Conservation (phyloP, 2,888 invertebrate genomes). For the Rhopalosiphum nymphaeae region DNA sequence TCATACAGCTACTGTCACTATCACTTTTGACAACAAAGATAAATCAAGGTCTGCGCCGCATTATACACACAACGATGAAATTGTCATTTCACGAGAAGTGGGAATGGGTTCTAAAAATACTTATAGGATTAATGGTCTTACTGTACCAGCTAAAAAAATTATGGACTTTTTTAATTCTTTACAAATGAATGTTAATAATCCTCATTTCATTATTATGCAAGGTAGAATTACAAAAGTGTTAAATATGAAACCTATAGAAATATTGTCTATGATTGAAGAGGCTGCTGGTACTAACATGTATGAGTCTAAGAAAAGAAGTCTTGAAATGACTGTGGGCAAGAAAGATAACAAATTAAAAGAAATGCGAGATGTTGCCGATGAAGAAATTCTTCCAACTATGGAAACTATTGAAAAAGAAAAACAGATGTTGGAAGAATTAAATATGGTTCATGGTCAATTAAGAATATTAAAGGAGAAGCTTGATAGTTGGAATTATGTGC, state of each 20-base stretch:
- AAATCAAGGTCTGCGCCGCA: slow-evolving; percentile 86
- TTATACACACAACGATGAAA: slow-evolving; percentile 91
- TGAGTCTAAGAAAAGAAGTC: slow-evolving; percentile 89
- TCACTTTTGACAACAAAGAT: slow-evolving; percentile 94
- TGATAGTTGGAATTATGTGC: slow-evolving; percentile 38
- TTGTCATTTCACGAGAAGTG: slow-evolving; percentile 91
- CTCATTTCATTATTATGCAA: slow-evolving; percentile 99
- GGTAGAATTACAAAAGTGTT: slow-evolving; percentile 98
- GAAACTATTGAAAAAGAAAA: slow-evolving; percentile 47
- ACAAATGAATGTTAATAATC: slow-evolving; percentile 98
- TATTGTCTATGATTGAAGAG: slow-evolving; percentile 97
- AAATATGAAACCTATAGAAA: slow-evolving; percentile 98
- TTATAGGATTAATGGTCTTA: slow-evolving; percentile 93
- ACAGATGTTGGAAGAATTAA: slow-evolving; percentile 54
- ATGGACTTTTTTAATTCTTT: slow-evolving; percentile 96
- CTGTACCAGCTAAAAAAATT: slow-evolving; percentile 90
- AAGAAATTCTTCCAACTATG: slow-evolving; percentile 57
- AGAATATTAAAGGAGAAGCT: slow-evolving; percentile 37
- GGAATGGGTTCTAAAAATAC: slow-evolving; percentile 86
- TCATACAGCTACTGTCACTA: slow-evolving; percentile 94
- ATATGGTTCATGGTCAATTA: slow-evolving; percentile 38
- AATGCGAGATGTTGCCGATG: slow-evolving; percentile 50
- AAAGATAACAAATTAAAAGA: slow-evolving; percentile 92
- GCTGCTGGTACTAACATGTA: slow-evolving; percentile 98
- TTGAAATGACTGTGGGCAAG: slow-evolving; percentile 89